Evolutionary conservation across 2,888 invertebrate species (phyloP).

Genomic region (Trisateles emortualis): DNA sequence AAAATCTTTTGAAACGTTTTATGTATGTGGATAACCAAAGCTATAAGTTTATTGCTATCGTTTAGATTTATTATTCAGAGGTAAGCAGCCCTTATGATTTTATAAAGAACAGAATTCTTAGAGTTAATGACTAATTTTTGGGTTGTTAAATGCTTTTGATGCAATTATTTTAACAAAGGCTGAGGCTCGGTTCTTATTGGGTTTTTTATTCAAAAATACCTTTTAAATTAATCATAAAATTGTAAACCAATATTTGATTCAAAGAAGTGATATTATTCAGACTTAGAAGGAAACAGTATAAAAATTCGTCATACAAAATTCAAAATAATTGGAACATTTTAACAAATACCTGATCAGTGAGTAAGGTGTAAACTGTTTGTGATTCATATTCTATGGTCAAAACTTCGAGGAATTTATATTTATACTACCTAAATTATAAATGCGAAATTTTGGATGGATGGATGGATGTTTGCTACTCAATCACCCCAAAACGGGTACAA

Average conservation of each 20-base stretch:
- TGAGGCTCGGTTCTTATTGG: constrained; percentile 19
- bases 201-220: constrained; percentile 7
- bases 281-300: constrained; percentile 11
- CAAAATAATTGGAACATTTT: constrained; percentile 22
- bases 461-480: too few relatives aligned
- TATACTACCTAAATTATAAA: too few relatives aligned
- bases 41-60: neutral
- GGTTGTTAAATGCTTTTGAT: constrained; percentile 17
- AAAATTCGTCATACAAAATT: constrained; percentile 27
- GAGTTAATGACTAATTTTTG: constrained; percentile 8
- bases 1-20: constrained; percentile 18
- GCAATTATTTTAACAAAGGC: constrained; percentile 16
- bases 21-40: neutral
- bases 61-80: neutral
- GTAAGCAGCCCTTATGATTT: neutral
- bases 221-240: constrained; percentile 23
- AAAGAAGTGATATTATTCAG: constrained; percentile 18
- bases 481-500: too few relatives aligned
- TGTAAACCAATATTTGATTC: constrained; percentile 29
- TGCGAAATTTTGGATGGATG: too few relatives aligned
- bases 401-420: constrained; percentile 5
- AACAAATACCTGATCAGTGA: constrained; percentile 14
- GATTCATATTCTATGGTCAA: constrained; percentile 8
- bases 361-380: constrained; percentile 9
- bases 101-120: constrained; percentile 1